phyloP scores from a whole-genome alignment of 1,140 invertebrate species.

The Apolygus lucorum region DNA sequence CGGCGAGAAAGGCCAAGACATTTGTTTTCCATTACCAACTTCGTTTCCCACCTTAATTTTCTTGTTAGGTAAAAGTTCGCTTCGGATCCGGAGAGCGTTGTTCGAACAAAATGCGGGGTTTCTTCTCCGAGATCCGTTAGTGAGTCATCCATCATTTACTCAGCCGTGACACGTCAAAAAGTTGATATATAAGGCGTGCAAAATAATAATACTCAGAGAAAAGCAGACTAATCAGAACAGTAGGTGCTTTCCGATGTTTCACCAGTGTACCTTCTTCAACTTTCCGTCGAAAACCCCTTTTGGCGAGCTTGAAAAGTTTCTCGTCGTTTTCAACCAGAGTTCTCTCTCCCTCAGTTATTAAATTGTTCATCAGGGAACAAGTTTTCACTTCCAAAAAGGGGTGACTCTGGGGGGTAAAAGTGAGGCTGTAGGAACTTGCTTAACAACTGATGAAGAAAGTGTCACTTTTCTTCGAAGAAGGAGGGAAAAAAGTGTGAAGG shows the following conservation, averaged over 20 bases:
- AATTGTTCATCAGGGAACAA: not conserved
- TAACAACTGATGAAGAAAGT: constrained; percentile 1
- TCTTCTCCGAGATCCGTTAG: not conserved
- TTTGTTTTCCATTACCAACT: constrained; percentile 1
- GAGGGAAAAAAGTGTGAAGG: no score
- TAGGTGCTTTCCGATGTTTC: no score
- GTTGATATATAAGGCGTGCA: not conserved
- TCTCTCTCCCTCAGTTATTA: not conserved
- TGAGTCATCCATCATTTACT: not conserved
- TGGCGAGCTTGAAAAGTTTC: not conserved
- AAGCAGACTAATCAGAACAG: not conserved
- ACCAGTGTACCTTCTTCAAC: no score
- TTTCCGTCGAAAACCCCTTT: not conserved
- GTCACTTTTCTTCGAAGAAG: no score
- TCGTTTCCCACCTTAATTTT: not conserved
- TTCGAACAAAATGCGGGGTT: not conserved
- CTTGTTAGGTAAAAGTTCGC: not conserved
- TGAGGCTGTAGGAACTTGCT: not conserved
- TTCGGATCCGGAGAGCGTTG: not conserved
- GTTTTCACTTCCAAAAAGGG: not conserved
- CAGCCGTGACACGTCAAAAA: not conserved
- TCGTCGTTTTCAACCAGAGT: not conserved
- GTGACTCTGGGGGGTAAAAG: not conserved
- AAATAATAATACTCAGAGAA: not conserved
- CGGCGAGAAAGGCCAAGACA: not conserved